Evolutionary conservation across 2,113 vertebrate genomes (phyloP), one percentile per base, ranked within the genome.

Genomic region (Sprattus sprattus): DNA sequence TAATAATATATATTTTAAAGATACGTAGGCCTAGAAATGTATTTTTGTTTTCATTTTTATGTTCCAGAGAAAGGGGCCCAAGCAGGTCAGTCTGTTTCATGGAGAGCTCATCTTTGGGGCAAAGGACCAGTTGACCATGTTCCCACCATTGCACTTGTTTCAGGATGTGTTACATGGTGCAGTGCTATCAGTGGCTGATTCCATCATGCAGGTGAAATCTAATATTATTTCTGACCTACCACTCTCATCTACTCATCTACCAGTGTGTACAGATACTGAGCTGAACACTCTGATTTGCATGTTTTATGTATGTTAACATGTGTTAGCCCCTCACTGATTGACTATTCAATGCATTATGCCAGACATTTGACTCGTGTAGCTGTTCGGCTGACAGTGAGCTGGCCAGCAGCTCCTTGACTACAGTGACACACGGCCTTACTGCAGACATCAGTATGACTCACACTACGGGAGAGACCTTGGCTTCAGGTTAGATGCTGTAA

Each of bases 141-240:
- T 93, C 4, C 96, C 96, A 3, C 82, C 91, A 11, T 9, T 92
- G 13, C 88, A 90, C 83, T 85, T 88, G 81, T 93, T 97, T 88
- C 91, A 91, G 75, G 88, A 93, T 52, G 86, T 88, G 64, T 82
- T 97, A 32, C 88, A 64, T 15, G 89, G 85, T 32, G 88, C 91
- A 0, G 81, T 97, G 3, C 85, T 88, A 3, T 88, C 87, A 28
- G 84, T 92, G 22, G 88, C 88, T 4, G 32, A 91, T 47, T 92
- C 92, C 52, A 60, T 91, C 22, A 52, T 95, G 75, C 91, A 94
- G 95, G 96, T 96, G 91, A 91, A 20, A 60, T 16, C 71, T 11
- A 39, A 15, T 39, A 5, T 32, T 78, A 39, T 39, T 15, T 6
- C 3, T 49, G 3, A 11, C 6, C 6, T 49, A 49, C 0, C 10